Percentiles rank a stretch among this genome's conserved stretches.
phyloP scores from a whole-genome alignment of 2,888 invertebrate species.

The Serripes groenlandicus region DNA sequence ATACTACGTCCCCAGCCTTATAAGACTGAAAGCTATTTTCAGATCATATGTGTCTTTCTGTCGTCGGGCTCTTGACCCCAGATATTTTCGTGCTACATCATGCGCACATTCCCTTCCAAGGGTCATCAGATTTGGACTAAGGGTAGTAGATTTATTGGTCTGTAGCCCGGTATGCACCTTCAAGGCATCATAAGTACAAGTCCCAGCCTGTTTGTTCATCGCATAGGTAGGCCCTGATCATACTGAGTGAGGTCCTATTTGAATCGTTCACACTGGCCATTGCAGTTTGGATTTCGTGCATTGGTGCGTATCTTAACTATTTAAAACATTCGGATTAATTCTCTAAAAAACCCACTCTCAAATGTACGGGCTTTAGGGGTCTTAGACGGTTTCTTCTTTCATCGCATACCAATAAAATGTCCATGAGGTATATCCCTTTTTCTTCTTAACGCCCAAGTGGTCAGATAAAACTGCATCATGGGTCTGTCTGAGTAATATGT shows the following conservation, averaged over 20 bases:
- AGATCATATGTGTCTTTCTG: conserved; percentile 37
- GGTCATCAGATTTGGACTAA: conserved; percentile 60
- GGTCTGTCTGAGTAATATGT: neutral
- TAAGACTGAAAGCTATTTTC: neutral
- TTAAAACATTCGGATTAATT: conserved; percentile 27
- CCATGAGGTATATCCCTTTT: no score
- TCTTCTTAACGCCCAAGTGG: conserved; percentile 9
- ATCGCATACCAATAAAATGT: conserved; percentile 13
- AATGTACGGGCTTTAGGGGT: conserved; percentile 35
- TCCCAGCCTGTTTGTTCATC: conserved; percentile 58
- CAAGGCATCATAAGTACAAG: conserved; percentile 43
- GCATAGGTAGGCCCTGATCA: conserved; percentile 57
- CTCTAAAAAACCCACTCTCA: conserved; percentile 43
- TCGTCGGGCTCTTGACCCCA: conserved; percentile 4
- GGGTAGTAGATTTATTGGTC: conserved; percentile 43
- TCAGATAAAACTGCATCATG: neutral
- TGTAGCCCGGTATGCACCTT: conserved; percentile 57
- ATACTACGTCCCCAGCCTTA: conserved; percentile 1
- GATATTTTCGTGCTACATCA: conserved; percentile 32
- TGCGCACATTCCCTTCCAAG: conserved; percentile 53
- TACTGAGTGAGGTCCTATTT: conserved; percentile 45
- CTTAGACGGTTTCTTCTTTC: conserved; percentile 1
- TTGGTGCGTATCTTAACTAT: conserved; percentile 48
- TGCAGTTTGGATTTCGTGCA: conserved; percentile 51
- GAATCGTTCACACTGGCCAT: conserved; percentile 57